Conservation (phyloP, 2,113 vertebrate species). For the Nothobranchius kuhntae region DNA sequence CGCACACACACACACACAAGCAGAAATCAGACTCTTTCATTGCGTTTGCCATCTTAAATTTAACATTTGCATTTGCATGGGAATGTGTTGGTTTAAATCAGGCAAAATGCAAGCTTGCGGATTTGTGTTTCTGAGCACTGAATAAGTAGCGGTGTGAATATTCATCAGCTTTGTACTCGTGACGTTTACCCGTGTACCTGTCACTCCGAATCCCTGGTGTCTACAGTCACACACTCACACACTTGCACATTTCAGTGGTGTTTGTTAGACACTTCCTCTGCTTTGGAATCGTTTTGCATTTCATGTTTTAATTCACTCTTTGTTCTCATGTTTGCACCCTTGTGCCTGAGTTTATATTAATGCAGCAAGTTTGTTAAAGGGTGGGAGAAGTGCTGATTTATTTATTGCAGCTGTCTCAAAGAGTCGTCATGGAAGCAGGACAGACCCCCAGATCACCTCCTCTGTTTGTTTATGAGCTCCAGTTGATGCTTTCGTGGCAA, state of each 20-base stretch:
- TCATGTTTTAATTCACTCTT: constrained; percentile 16
- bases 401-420: constrained; percentile 48
- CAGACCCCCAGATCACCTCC: constrained; percentile 47
- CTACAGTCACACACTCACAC: constrained; percentile 23
- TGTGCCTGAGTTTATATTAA: constrained; percentile 23
- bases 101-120: constrained; percentile 33
- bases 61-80: constrained; percentile 10
- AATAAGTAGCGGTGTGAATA: constrained; percentile 65
- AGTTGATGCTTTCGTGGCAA: constrained; percentile 42
- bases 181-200: constrained; percentile 69
- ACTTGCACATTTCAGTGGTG: background rate
- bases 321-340: constrained; percentile 21
- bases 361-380: constrained; percentile 15
- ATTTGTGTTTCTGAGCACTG: constrained; percentile 10
- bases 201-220: constrained; percentile 60
- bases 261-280: constrained; percentile 19
- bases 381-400: constrained; percentile 43
- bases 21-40: constrained; percentile 34
- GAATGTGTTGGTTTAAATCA: constrained; percentile 15
- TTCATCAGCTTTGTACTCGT: constrained; percentile 66
- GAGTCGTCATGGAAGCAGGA: constrained; percentile 42
- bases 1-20: background rate
- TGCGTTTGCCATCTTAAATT: background rate
- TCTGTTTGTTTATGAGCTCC: constrained; percentile 58
- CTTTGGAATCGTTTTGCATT: constrained; percentile 18